These are phyloP conservation scores for Smutsia temminckii DNA, from an alignment of 2,797 vertebrate genomes.

Conservation along the genomic window DNA sequence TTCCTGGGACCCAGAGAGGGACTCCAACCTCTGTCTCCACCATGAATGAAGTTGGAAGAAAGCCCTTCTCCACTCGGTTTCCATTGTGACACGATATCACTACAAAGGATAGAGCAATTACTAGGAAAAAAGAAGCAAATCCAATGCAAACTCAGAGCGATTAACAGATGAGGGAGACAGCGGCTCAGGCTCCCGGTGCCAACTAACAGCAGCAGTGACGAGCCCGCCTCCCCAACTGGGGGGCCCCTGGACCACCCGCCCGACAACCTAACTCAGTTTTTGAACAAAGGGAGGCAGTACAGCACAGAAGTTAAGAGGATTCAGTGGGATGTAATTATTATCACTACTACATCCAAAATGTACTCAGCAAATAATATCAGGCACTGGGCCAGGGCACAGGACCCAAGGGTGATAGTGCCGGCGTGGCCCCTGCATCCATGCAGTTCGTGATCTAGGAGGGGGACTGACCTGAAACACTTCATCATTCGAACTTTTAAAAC, in stretches of 20 bases:
- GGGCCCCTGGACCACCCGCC: not conserved
- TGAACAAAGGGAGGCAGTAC: not conserved
- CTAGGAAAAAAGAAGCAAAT: conserved; percentile 16
- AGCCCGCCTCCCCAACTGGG: not conserved
- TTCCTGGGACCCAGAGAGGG: not conserved
- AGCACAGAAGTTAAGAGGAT: not conserved
- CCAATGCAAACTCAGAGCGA: not conserved
- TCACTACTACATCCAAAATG: not conserved
- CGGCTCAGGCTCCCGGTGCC: not conserved
- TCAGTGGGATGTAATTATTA: not conserved
- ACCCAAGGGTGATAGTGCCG: not conserved
- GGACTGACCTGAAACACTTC: not conserved
- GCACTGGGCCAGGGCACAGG: not conserved
- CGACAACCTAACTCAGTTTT: not conserved
- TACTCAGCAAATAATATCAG: not conserved
- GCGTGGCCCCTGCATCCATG: not conserved
- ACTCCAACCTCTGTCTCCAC: not conserved
- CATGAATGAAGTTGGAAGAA: not conserved
- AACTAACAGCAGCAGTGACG: not conserved
- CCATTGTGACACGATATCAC: not conserved
- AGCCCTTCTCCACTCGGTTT: conserved; percentile 20
- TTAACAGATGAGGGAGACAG: not conserved
- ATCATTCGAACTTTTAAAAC: not conserved
- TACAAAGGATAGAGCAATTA: not conserved
- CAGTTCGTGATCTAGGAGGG: not conserved